Evolutionary conservation across 2,113 vertebrate genomes (phyloP).

Genomic region (Psittacara wagleri): DNA sequence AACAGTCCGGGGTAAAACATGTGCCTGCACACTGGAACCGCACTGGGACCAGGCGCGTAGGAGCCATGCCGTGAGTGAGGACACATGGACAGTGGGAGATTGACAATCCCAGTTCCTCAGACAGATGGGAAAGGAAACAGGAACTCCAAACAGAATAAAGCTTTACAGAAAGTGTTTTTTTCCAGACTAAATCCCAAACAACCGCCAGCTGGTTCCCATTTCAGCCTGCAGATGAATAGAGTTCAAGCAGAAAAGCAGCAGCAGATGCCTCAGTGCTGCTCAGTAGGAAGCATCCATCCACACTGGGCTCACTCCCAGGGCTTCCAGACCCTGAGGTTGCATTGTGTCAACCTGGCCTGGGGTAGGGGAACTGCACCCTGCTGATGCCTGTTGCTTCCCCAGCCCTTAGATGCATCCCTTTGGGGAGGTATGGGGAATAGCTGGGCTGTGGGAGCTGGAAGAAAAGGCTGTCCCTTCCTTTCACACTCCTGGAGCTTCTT

Average conservation of each 20-base stretch:
- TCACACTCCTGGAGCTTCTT: rapidly evolving
- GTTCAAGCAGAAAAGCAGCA: background rate
- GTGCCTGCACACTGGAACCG: background rate
- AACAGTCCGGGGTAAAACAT: background rate
- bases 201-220: conserved; percentile 48
- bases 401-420: background rate
- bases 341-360: rapidly evolving
- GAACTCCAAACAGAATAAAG: conserved; percentile 1
- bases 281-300: background rate
- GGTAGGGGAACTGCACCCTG: background rate
- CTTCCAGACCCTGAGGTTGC: background rate
- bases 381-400: background rate
- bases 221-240: conserved; percentile 16
- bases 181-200: background rate
- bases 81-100: background rate
- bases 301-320: background rate
- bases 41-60: background rate
- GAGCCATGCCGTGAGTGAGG: rapidly evolving
- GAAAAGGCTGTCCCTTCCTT: background rate
- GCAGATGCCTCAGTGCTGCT: background rate
- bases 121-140: conserved; percentile 32
- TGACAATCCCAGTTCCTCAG: background rate
- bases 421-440: background rate
- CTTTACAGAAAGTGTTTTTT: background rate
- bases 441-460: background rate